A percentile compares a stretch with the other conserved stretches of the same genome.
Evolutionary conservation across 2,113 vertebrate species (phyloP).

Genomic region (Carassius carassius): DNA sequence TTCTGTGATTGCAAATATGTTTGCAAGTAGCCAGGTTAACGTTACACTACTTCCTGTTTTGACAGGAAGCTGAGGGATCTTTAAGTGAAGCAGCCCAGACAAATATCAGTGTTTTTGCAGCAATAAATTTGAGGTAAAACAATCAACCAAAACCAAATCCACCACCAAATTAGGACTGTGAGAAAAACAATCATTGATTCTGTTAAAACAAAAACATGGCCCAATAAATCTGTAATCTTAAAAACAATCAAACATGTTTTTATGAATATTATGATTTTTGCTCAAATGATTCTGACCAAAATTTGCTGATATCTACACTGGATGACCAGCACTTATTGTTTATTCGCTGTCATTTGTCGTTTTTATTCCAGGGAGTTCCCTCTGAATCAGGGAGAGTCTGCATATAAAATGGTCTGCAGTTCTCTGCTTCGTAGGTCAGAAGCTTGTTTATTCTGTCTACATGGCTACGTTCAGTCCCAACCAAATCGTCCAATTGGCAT

Average conservation of each 20-base stretch:
- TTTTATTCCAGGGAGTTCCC: constrained; percentile 99
- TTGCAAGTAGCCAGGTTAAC: constrained; percentile 20
- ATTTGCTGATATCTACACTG: constrained; percentile 76
- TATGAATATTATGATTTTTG: constrained; percentile 62
- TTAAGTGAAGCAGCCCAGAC: constrained; percentile 42
- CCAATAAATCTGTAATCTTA: not conserved
- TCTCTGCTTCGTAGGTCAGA: constrained; percentile 99
- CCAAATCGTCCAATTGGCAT: constrained; percentile 88
- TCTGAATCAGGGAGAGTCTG: constrained; percentile 99
- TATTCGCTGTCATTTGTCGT: constrained; percentile 86
- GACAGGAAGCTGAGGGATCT: constrained; percentile 52
- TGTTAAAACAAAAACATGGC: constrained; percentile 33
- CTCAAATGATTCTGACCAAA: constrained; percentile 69
- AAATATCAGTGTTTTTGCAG: constrained; percentile 54
- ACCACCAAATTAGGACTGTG: constrained; percentile 19
- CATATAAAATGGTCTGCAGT: constrained; percentile 99
- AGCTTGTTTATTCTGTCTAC: constrained; percentile 99
- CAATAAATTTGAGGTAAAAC: constrained; percentile 29
- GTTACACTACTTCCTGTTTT: constrained; percentile 46
- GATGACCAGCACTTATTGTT: constrained; percentile 97
- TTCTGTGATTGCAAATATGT: not conserved
- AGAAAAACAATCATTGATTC: not conserved
- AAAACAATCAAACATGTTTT: constrained; percentile 5
- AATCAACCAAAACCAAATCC: constrained; percentile 7
- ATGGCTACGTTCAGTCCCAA: constrained; percentile 99